Evolutionary conservation across 2,113 vertebrate species (phyloP).

Genomic region (Ceratotherium simum): DNA sequence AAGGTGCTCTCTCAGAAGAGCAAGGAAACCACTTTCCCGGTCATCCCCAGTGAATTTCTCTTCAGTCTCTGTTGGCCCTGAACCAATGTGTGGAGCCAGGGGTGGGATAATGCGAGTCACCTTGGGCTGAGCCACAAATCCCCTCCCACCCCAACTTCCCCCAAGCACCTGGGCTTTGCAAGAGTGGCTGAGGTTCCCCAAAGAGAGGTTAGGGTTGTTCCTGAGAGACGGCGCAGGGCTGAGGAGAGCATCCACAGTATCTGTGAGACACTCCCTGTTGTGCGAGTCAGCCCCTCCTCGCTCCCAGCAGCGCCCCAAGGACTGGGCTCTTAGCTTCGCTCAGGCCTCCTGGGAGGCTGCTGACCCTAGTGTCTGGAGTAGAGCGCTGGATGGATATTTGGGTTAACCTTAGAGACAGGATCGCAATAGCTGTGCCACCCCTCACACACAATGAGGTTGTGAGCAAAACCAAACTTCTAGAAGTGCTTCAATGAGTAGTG

Average conservation of each 20-base stretch:
- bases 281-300: background rate
- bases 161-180: background rate
- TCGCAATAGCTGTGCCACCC: background rate
- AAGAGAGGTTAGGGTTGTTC: background rate
- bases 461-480: background rate
- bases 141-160: background rate
- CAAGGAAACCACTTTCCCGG: background rate
- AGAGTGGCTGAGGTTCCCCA: background rate
- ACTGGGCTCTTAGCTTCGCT: background rate
- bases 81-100: background rate
- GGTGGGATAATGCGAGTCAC: background rate
- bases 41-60: background rate
- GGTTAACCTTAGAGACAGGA: background rate
- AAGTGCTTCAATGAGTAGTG: background rate
- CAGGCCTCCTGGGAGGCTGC: slow-evolving; percentile 59
- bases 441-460: background rate
- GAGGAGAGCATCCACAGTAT: background rate
- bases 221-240: background rate
- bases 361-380: slow-evolving; percentile 74
- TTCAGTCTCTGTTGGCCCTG: background rate
- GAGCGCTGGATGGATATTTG: background rate
- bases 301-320: background rate
- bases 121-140: background rate
- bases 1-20: background rate
- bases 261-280: background rate